Percentiles rank a stretch among this genome's conserved stretches.
These are phyloP conservation scores for Nemoura dubitans DNA, from an alignment of 2,888 invertebrate species.

Conservation along the genomic window DNA sequence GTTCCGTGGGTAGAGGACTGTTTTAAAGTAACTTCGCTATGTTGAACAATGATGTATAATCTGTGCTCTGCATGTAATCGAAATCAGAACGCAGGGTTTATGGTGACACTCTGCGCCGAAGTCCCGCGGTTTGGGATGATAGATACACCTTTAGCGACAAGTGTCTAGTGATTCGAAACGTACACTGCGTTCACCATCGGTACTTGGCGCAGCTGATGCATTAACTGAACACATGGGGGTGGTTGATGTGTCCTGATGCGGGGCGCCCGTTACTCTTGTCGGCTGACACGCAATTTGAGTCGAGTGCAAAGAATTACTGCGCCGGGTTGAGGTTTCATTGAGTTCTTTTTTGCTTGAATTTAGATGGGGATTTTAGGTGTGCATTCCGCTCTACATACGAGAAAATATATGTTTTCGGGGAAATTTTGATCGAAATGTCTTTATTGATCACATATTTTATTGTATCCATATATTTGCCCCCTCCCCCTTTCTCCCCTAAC, in stretches of 20 bases:
- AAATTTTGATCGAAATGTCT: too few relatives aligned
- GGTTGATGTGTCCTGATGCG: too few relatives aligned
- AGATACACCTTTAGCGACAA: background rate
- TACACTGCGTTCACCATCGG: background rate
- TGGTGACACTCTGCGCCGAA: too few relatives aligned
- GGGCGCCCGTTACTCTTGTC: background rate
- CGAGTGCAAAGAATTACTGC: background rate
- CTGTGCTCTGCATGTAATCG: background rate
- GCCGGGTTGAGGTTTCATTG: background rate
- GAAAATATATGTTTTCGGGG: too few relatives aligned
- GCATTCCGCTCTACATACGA: too few relatives aligned
- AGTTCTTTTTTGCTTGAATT: too few relatives aligned
- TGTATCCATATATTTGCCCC: too few relatives aligned
- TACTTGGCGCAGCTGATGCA: background rate
- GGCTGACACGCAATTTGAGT: background rate
- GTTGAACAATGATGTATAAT: background rate
- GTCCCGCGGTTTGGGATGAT: too few relatives aligned
- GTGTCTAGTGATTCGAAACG: background rate
- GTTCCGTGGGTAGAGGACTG: background rate
- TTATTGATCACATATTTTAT: too few relatives aligned
- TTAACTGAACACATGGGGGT: background rate
- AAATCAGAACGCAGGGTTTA: background rate
- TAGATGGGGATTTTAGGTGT: too few relatives aligned
- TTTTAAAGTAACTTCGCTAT: background rate
- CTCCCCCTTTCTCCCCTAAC: too few relatives aligned